Percentiles rank a stretch among this genome's conserved stretches.
phyloP scores from a whole-genome alignment of 2,113 vertebrate genomes.

The Cathartes aura region DNA sequence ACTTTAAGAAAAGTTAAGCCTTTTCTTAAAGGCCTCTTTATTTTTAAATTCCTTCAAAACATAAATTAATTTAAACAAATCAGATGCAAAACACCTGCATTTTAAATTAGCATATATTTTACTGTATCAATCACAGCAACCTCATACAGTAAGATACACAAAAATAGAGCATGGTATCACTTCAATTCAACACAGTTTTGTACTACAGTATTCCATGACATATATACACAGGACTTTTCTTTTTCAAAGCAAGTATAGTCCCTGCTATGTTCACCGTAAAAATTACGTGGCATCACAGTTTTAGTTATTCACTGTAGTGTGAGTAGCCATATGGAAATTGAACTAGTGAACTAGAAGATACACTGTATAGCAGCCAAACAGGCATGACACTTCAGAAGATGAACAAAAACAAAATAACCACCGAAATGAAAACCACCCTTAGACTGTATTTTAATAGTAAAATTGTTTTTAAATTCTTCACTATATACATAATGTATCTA shows the following conservation, averaged over 20 bases:
- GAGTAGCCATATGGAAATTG: slow-evolving; percentile 60
- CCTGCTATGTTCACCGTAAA: slow-evolving; percentile 56
- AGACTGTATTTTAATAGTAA: slow-evolving; percentile 50
- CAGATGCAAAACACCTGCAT: slow-evolving; percentile 77
- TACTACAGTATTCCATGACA: slow-evolving; percentile 64
- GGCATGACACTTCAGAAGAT: slow-evolving; percentile 44
- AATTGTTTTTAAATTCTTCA: slow-evolving; percentile 58
- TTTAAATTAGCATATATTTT: slow-evolving; percentile 80
- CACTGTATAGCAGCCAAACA: slow-evolving; percentile 60
- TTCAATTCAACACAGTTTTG: slow-evolving; percentile 67
- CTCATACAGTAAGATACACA: slow-evolving; percentile 77
- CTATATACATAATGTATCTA: slow-evolving; percentile 74
- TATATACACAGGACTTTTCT: slow-evolving; percentile 53
- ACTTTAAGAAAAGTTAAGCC: slow-evolving; percentile 61
- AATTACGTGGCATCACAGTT: slow-evolving; percentile 78
- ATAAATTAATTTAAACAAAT: slow-evolving; percentile 73
- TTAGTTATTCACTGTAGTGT: slow-evolving; percentile 64
- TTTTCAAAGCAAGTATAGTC: neutral
- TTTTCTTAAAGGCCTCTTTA: slow-evolving; percentile 72
- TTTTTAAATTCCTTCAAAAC: slow-evolving; percentile 61
- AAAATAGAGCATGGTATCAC: slow-evolving; percentile 66
- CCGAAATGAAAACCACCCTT: neutral
- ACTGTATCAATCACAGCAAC: slow-evolving; percentile 76
- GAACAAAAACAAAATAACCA: slow-evolving; percentile 32
- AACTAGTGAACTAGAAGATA: slow-evolving; percentile 59